phyloP scores from a whole-genome alignment of 2,113 vertebrate genomes.

The Colossoma macropomum region DNA sequence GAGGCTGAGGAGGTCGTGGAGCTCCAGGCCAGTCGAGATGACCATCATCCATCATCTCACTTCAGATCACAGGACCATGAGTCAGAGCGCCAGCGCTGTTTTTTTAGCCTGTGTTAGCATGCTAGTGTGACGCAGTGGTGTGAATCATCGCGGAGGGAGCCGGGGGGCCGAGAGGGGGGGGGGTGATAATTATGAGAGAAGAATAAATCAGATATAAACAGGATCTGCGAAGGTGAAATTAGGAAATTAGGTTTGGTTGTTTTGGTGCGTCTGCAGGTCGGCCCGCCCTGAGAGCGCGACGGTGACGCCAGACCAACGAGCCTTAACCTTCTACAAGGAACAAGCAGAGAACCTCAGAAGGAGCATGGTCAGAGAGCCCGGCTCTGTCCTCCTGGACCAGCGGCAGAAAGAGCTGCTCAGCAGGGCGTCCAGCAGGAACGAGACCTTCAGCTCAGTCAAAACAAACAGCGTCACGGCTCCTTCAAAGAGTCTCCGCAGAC shows the following conservation, averaged over 20 bases:
- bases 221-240: constrained; percentile 13
- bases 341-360: too few relatives aligned
- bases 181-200: constrained; percentile 3
- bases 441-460: constrained; percentile 40
- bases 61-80: background rate
- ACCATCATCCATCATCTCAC: background rate
- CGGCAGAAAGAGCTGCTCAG: background rate
- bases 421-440: background rate
- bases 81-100: background rate
- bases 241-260: background rate
- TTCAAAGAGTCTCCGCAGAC: constrained; percentile 40
- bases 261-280: background rate
- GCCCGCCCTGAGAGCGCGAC: background rate
- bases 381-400: too few relatives aligned
- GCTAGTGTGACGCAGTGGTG: background rate
- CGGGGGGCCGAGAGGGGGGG: too few relatives aligned
- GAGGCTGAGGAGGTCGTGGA: too few relatives aligned
- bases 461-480: constrained; percentile 34
- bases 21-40: too few relatives aligned
- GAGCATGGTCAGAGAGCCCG: too few relatives aligned
- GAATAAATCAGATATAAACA: constrained; percentile 15
- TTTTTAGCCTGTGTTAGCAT: background rate
- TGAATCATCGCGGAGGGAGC: constrained; percentile 8
- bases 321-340: too few relatives aligned
- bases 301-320: background rate